Percentiles rank a stretch among this genome's conserved stretches.
phyloP scores from a whole-genome alignment of 2,113 vertebrate genomes.

The Melierax canorus region DNA sequence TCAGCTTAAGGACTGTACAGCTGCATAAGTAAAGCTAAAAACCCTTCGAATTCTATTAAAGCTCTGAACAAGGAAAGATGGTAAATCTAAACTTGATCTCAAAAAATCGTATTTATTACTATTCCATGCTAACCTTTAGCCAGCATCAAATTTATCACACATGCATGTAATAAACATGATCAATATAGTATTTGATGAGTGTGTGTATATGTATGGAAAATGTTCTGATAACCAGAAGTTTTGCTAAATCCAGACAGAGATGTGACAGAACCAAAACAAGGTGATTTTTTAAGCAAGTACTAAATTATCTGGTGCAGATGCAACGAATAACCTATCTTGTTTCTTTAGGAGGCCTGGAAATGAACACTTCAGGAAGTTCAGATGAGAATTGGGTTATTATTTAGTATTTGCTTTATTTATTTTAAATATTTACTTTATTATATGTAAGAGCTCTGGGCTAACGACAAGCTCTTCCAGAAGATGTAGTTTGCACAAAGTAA shows the following conservation, averaged over 20 bases:
- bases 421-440: background rate
- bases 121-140: background rate
- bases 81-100: background rate
- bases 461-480: background rate
- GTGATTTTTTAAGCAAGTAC: background rate
- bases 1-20: background rate
- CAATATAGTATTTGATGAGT: background rate
- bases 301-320: background rate
- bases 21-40: background rate
- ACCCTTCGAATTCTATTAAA: background rate
- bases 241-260: background rate
- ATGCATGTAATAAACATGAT: background rate
- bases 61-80: background rate
- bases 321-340: background rate
- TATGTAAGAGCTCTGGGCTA: background rate
- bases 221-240: background rate
- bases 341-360: background rate
- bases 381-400: background rate
- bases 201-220: background rate
- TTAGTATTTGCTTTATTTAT: background rate
- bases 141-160: background rate
- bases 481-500: background rate
- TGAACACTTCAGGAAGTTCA: background rate
- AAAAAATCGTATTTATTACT: background rate
- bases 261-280: background rate